These are phyloP conservation scores for Caenorhabditis sinica DNA, from an alignment of 2,888 invertebrate species.

Conservation along the genomic window DNA sequence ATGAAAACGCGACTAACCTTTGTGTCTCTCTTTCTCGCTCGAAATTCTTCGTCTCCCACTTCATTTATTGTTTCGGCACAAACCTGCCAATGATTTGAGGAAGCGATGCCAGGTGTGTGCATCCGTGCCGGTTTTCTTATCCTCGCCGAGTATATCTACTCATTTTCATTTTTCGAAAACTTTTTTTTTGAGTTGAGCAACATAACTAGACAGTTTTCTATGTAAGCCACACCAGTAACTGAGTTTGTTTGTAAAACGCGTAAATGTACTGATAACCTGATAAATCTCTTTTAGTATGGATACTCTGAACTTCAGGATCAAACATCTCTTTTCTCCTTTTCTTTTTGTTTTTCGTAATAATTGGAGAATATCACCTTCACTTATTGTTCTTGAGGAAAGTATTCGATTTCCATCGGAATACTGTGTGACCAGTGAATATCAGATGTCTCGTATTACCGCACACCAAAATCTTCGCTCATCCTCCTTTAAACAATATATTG, in stretches of 20 bases:
- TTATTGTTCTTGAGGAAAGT: slow-evolving; percentile 32
- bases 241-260: background rate
- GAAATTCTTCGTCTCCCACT: slow-evolving; percentile 41
- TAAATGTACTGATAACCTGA: background rate
- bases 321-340: slow-evolving; percentile 6
- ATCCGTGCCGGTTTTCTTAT: slow-evolving; percentile 40
- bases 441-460: slow-evolving; percentile 61
- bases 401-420: slow-evolving; percentile 50
- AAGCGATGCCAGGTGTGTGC: slow-evolving; percentile 62
- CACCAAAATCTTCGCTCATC: slow-evolving; percentile 48
- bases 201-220: slow-evolving; percentile 24
- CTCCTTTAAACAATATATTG: slow-evolving; percentile 62
- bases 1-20: slow-evolving; percentile 64
- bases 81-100: slow-evolving; percentile 62
- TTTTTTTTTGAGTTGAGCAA: slow-evolving; percentile 4
- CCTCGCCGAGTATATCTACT: slow-evolving; percentile 30
- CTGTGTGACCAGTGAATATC: slow-evolving; percentile 51
- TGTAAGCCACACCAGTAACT: slow-evolving; percentile 6
- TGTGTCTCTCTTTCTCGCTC: slow-evolving; percentile 40
- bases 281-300: no score
- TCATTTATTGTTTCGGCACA: slow-evolving; percentile 67
- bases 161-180: slow-evolving; percentile 17
- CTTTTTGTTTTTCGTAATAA: slow-evolving; percentile 7
- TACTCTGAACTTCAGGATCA: slow-evolving; percentile 3
- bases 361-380: slow-evolving; percentile 25